Percentiles rank a stretch among this genome's conserved stretches.
These are phyloP conservation scores for Polietes domitor DNA, from an alignment of 2,888 invertebrate species.

Conservation along the genomic window DNA sequence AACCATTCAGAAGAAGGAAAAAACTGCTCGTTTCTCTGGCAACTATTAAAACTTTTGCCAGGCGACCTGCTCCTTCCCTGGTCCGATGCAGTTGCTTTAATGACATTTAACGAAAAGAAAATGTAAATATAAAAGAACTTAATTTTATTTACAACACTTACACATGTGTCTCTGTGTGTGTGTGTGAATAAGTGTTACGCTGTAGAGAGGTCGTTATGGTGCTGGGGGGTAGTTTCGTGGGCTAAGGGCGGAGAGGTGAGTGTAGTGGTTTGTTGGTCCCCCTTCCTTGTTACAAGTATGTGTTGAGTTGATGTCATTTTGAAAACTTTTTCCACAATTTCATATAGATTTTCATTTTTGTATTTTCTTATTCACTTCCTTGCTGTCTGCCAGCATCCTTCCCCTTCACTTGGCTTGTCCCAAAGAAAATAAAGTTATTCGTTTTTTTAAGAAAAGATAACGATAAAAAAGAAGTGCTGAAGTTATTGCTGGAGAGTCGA, in stretches of 20 bases:
- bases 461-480: conserved; percentile 18
- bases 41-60: neutral
- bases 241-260: neutral
- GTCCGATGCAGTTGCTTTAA: too few species aligned
- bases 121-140: conserved; percentile 23
- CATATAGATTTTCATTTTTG: neutral
- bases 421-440: conserved; percentile 16
- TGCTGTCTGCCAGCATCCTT: neutral
- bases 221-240: too few species aligned
- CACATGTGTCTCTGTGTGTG: too few species aligned
- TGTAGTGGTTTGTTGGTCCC: neutral
- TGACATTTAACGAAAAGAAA: neutral
- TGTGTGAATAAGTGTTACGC: neutral
- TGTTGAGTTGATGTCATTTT: conserved; percentile 3
- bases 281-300: neutral
- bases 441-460: neutral
- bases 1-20: neutral
- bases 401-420: neutral
- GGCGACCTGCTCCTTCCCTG: too few species aligned
- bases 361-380: neutral
- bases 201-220: too few species aligned
- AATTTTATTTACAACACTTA: conserved; percentile 54
- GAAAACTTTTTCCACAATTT: neutral
- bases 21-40: too few species aligned
- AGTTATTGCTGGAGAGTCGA: conserved; percentile 20